Evolutionary conservation across 2,797 vertebrate species (phyloP), one percentile per base, ranked within the genome.

Genomic region (Acanthurus lineatus): DNA sequence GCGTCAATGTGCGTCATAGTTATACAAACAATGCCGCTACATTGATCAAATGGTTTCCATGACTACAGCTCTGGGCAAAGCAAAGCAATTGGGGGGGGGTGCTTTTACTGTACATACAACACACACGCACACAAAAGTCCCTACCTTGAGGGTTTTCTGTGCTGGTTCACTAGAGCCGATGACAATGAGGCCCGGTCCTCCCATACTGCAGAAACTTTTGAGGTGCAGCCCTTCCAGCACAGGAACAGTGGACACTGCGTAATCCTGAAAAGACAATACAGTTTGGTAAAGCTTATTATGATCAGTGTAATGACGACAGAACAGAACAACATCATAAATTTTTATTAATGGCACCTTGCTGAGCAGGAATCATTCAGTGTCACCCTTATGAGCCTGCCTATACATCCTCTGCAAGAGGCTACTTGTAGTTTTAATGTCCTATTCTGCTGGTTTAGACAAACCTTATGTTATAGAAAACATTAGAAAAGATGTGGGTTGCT

Each of bases 171-270:
- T 99, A 85, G 98, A 97, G 91, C 98, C 97, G 0, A 99, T 97
- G 52, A 96, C 92, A 5, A 99, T 97, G 82, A 99, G 96, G 79
- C 97, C 98, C 12, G 98, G 98, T 76, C 97, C 98, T 58, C 97
- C 98, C 98, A 99, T 99, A 81, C 97, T 99, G 95, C 98, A 99
- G 94, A 97, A 97, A 87, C 96, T 95, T 94, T 99, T 99, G 92
- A 99, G 93, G 86, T 99, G 98, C 84, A 99, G 93, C 38, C 92
- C 82, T 4, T 96, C 95, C 38, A 84, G 69, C 73, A 99, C 97
- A 0, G 98, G 96, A n/a, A 99, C 97, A 0, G 96, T 99, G 40
- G 98, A 99, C 80, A 99, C 98, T 0, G 97, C 97, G 14, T 98
- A 99, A 94, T 99, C 98, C 98, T 99, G 90, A 82, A 15, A 78